phyloP scores from a whole-genome alignment of 2,797 vertebrate species.

The Chaunax sp. region DNA sequence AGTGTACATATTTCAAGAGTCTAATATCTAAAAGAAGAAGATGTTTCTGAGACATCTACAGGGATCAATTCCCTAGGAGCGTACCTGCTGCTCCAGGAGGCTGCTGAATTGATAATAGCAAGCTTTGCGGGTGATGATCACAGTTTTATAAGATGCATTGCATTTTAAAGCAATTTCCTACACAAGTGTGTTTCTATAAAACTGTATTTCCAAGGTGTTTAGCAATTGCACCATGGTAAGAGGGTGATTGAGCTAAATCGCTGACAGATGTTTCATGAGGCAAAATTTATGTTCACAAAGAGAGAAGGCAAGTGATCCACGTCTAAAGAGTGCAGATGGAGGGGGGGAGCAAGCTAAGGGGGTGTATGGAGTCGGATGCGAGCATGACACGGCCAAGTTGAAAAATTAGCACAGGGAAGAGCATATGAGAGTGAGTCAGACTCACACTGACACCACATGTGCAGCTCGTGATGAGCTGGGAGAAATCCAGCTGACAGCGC shows the following conservation, averaged over 20 bases:
- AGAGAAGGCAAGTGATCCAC: conserved; percentile 62
- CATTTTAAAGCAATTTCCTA: conserved; percentile 46
- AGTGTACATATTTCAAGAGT: conserved; percentile 12
- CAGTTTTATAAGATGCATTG: conserved; percentile 38
- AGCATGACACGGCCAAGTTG: conserved; percentile 70
- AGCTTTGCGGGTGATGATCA: conserved; percentile 23
- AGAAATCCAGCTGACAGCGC: conserved; percentile 80
- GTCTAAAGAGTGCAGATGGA: conserved; percentile 67
- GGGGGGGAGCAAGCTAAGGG: conserved; percentile 17
- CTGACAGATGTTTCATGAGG: conserved; percentile 67
- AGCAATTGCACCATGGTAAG: conserved; percentile 34
- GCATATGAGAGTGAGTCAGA: conserved; percentile 82
- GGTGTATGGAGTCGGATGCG: conserved; percentile 56
- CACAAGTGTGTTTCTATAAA: conserved; percentile 39
- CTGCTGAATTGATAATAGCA: conserved; percentile 42
- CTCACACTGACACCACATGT: conserved; percentile 76
- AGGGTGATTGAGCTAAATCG: conserved; percentile 36
- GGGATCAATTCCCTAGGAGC: conserved; percentile 26
- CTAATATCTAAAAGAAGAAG: conserved; percentile 18
- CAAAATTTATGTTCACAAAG: conserved; percentile 47
- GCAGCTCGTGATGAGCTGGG: conserved; percentile 76
- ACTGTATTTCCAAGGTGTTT: conserved; percentile 49
- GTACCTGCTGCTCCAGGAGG: conserved; percentile 42
- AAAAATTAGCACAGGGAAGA: conserved; percentile 74
- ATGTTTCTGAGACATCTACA: conserved; percentile 18